phyloP scores from a whole-genome alignment of 2,888 invertebrate genomes.

The Erebia ligea region DNA sequence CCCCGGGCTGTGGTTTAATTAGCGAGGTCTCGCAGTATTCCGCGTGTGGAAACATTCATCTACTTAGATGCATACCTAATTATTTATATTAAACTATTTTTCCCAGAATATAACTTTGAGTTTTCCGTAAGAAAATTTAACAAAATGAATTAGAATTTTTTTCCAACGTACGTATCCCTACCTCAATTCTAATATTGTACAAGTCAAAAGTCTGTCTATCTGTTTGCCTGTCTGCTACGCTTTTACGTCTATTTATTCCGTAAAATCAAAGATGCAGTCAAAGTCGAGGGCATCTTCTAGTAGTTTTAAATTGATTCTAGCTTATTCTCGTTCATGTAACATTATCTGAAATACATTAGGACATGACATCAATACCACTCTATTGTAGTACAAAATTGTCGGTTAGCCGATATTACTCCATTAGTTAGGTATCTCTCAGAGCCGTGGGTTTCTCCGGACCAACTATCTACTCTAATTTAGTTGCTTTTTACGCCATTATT shows the following conservation, averaged over 20 bases:
- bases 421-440: not conserved
- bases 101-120: not conserved
- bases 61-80: not conserved
- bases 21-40: constrained; percentile 5
- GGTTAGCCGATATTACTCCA: not conserved
- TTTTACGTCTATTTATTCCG: too few relatives aligned
- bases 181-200: too few relatives aligned
- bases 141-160: too few relatives aligned
- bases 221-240: too few relatives aligned
- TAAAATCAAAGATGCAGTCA: too few relatives aligned
- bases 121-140: too few relatives aligned
- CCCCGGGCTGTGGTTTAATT: constrained; percentile 25
- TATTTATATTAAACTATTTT: not conserved
- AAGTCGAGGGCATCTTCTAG: too few relatives aligned
- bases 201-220: too few relatives aligned
- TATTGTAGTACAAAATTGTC: not conserved
- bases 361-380: not conserved
- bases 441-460: not conserved
- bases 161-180: too few relatives aligned
- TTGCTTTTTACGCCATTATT: not conserved
- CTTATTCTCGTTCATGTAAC: too few relatives aligned
- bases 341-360: not conserved
- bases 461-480: not conserved
- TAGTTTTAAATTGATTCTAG: too few relatives aligned
- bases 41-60: not conserved